Evolutionary conservation across 2,888 invertebrate species (phyloP), one percentile per base, ranked within the genome.

Genomic region (Cheilosia vernalis): DNA sequence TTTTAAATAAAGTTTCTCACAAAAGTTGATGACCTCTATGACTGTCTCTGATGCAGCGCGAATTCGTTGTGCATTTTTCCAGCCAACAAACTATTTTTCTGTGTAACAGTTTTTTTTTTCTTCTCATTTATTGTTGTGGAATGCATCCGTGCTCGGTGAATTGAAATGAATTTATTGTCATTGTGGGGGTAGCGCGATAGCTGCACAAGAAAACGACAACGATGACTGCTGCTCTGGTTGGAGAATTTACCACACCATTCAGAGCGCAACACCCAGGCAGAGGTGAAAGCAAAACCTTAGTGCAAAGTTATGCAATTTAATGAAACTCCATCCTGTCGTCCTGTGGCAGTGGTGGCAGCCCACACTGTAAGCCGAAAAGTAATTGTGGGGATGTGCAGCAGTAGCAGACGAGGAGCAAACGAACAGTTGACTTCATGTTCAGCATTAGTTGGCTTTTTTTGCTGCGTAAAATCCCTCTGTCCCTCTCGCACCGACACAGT

Each of bases 261-360:
- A 42, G 10, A 5, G 42, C 5, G 40, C 30, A 60, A 44, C 60
- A 60, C 37, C 49, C 37, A 10, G 13, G 21, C 17, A 27, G 56
- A 42, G 47, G 67, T 63, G 63, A 37, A 67, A 60, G 55, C 73
- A 60, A 60, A 67, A 56, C 53, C 73, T 9, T 60, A 37, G 70
- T 60, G 74, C 47, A 85, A 80, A 85, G 85, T 85, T 85, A 81
- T 85, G 76, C 85, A 81, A 85, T 81, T 85, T 80, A 85, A 77
- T 77, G 76, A 76, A 67, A 67, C 80, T 67, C 72, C 72, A 53
- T 67, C 61, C 66, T 70, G 76, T 85, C 80, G 66, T 72, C 70
- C 70, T 72, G 76, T 55, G 83, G 78, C 44, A 42, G 37, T 44
- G 51, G 51, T 63, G 78, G 77, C 37, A 67, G 37, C 42, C 76